Conservation (phyloP, 2,113 vertebrate species). For the Rostratula benghalensis region DNA sequence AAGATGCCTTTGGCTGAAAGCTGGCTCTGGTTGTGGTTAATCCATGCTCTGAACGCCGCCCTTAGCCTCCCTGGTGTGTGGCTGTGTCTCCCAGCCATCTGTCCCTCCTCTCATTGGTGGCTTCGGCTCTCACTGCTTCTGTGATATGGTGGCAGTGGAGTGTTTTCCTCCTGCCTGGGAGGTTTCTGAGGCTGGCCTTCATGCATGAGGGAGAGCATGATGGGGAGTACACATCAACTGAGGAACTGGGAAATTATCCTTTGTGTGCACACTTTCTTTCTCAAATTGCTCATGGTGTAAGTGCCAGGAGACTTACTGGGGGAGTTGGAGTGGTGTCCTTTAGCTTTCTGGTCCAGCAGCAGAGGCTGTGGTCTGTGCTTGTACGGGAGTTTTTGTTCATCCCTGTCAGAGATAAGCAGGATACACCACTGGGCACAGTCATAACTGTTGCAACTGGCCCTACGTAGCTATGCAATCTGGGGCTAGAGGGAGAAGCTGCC, state of each 20-base stretch:
- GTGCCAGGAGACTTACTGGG: rapidly evolving
- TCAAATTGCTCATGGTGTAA: rapidly evolving
- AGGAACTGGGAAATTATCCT: not conserved
- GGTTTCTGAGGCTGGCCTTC: too few species aligned
- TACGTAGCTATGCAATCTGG: not conserved
- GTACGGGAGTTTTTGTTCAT: not conserved
- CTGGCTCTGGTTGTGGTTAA: not conserved
- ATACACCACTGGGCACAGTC: not conserved
- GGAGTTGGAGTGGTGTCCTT: not conserved
- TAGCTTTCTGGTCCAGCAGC: not conserved
- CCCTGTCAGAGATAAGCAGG: not conserved
- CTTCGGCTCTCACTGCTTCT: not conserved
- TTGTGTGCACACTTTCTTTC: rapidly evolving
- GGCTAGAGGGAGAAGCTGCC: not conserved
- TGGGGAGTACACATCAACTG: rapidly evolving
- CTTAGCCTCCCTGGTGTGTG: rapidly evolving
- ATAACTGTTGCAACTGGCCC: not conserved
- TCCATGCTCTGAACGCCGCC: rapidly evolving
- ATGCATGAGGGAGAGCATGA: too few species aligned
- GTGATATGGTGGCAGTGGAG: rapidly evolving
- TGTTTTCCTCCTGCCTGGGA: rapidly evolving
- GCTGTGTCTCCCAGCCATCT: not conserved
- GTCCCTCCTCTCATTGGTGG: rapidly evolving
- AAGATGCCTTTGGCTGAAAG: not conserved
- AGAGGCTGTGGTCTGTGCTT: not conserved